Evolutionary conservation across 1,140 invertebrate species (phyloP).

Genomic region (Leptopilina boulardi): DNA sequence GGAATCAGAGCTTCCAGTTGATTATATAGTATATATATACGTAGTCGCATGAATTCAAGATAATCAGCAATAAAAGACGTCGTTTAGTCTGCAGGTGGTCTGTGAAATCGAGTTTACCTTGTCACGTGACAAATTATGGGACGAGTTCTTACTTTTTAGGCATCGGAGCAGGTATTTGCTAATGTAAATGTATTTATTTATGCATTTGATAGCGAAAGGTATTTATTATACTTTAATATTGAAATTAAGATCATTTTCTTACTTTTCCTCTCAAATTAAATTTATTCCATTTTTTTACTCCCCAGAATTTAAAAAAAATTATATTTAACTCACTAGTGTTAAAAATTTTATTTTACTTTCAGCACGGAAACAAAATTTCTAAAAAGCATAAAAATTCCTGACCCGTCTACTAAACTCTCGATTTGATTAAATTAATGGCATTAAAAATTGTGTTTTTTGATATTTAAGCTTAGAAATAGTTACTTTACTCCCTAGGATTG

Average conservation of each 20-base stretch:
- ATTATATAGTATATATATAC: too few species aligned
- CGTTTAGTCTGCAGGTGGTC: slow-evolving; percentile 12
- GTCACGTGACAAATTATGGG: slow-evolving; percentile 23
- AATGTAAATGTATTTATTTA: not conserved
- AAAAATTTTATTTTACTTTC: too few species aligned
- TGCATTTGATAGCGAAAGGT: not conserved
- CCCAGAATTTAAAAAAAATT: not conserved
- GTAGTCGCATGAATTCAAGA: not conserved
- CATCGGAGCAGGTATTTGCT: not conserved
- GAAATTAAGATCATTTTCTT: not conserved
- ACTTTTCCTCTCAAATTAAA: not conserved
- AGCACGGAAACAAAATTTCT: too few species aligned
- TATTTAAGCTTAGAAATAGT: too few species aligned
- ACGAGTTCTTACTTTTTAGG: slow-evolving; percentile 25
- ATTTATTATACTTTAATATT: not conserved
- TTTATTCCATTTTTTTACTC: not conserved
- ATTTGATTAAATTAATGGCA: too few species aligned
- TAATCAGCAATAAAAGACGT: slow-evolving; percentile 10
- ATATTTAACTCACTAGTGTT: not conserved
- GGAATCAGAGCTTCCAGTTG: slow-evolving; percentile 2
- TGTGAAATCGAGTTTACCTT: slow-evolving; percentile 17
- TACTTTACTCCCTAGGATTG: too few species aligned
- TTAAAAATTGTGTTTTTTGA: too few species aligned
- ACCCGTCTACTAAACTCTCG: too few species aligned
- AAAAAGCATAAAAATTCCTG: too few species aligned